phyloP scores from a whole-genome alignment of 1,140 invertebrate species.

The Drosophila virilis region DNA sequence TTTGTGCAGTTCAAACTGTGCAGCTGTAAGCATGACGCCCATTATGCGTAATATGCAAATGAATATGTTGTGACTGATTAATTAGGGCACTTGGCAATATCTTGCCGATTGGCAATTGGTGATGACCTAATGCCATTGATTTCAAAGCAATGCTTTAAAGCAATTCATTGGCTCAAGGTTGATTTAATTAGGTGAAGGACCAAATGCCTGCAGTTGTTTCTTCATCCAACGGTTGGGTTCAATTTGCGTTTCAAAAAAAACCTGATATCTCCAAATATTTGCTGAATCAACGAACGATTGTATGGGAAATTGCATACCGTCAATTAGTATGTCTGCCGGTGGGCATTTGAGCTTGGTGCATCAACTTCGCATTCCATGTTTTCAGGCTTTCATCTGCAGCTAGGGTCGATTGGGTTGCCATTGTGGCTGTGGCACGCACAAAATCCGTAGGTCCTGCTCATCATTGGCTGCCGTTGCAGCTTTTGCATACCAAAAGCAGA shows the following conservation, averaged over 20 bases:
- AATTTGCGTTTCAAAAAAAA: background rate
- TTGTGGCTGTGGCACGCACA: conserved; percentile 19
- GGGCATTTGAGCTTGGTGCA: conserved; percentile 6
- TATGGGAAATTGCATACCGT: background rate
- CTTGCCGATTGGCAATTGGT: conserved; percentile 16
- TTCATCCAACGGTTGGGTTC: background rate
- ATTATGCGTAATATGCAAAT: conserved; percentile 34
- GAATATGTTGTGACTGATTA: conserved; percentile 43
- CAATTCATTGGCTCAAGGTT: background rate
- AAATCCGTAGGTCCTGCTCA: conserved; percentile 27
- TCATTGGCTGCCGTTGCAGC: conserved; percentile 21
- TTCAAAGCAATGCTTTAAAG: conserved; percentile 15
- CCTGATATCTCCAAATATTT: conserved; percentile 31
- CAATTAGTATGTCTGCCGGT: conserved; percentile 34
- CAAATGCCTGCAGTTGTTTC: background rate
- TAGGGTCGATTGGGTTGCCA: background rate
- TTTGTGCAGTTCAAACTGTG: background rate
- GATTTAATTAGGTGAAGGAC: background rate
- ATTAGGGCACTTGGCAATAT: conserved; percentile 23
- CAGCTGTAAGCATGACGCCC: conserved; percentile 7
- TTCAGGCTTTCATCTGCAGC: background rate
- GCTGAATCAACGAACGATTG: conserved; percentile 5
- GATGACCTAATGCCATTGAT: conserved; percentile 3
- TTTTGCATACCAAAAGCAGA: conserved; percentile 42
- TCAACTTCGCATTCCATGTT: background rate